Evolutionary conservation across 2,113 vertebrate genomes (phyloP).

Genomic region (Raja brachyura): DNA sequence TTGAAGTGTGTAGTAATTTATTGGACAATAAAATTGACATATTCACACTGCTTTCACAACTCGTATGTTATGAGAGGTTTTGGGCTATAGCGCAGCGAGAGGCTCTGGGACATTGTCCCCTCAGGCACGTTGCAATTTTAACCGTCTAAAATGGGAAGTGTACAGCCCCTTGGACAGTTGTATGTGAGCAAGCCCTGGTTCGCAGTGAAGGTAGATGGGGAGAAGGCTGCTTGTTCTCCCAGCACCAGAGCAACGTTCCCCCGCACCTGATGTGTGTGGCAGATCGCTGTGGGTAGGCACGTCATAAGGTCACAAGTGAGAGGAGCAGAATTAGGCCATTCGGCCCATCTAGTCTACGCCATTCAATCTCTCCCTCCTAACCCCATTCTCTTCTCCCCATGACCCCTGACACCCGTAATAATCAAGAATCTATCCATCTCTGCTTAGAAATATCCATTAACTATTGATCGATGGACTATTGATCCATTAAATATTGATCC

Average conservation of each 20-base stretch:
- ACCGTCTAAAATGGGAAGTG: conserved; percentile 2
- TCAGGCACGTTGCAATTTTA: conserved; percentile 19
- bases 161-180: neutral
- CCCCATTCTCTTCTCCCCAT: no score
- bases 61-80: conserved; percentile 34
- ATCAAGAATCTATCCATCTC: no score
- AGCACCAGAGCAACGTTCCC: neutral
- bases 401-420: no score
- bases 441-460: no score
- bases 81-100: conserved; percentile 28
- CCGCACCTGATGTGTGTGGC: neutral
- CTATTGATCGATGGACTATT: no score
- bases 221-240: neutral
- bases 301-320: no score
- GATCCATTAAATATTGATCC: no score
- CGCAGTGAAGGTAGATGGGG: neutral
- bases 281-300: no score
- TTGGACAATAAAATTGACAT: conserved; percentile 37
- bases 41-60: conserved; percentile 23
- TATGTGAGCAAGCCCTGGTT: neutral
- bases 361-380: no score
- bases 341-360: no score
- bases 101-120: conserved; percentile 14
- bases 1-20: conserved; percentile 36
- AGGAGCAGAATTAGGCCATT: no score